Evolutionary conservation across 2,888 invertebrate genomes (phyloP).

Genomic region (Vanessa cardui): DNA sequence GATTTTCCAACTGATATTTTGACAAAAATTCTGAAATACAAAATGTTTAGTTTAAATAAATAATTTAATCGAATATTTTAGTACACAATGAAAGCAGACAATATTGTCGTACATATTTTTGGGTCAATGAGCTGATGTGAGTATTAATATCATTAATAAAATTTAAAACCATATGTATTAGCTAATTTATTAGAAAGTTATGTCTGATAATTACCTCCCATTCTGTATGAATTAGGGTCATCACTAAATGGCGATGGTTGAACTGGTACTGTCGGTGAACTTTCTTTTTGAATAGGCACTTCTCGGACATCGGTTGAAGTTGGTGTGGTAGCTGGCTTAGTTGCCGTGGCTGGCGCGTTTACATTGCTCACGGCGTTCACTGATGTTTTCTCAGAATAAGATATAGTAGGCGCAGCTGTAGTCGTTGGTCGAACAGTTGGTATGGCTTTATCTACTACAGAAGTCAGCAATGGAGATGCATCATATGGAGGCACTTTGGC

Average conservation of each 20-base stretch:
- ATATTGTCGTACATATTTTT: too few species aligned
- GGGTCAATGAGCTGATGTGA: too few species aligned
- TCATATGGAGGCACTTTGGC: constrained; percentile 85
- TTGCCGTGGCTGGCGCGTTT: constrained; percentile 46
- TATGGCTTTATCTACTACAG: constrained; percentile 56
- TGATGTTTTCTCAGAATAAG: constrained; percentile 70
- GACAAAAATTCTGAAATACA: constrained; percentile 87
- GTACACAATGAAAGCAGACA: too few species aligned
- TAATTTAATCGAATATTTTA: background rate
- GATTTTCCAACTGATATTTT: constrained; percentile 89
- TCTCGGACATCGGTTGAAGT: constrained; percentile 50
- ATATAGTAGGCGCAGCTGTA: constrained; percentile 49
- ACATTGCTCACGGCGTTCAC: constrained; percentile 61
- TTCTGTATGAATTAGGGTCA: constrained; percentile 86
- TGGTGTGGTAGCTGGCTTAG: constrained; percentile 47
- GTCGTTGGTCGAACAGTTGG: constrained; percentile 48
- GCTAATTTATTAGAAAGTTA: background rate
- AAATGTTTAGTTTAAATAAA: background rate
- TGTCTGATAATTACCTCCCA: constrained; percentile 84
- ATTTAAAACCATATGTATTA: too few species aligned
- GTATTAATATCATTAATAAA: too few species aligned
- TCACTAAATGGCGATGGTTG: constrained; percentile 80
- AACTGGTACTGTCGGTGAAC: constrained; percentile 64
- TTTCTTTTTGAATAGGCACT: constrained; percentile 54
- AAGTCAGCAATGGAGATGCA: constrained; percentile 69